Evolutionary conservation across 1,140 invertebrate species (phyloP).

Genomic region (Antheraea pernyi): DNA sequence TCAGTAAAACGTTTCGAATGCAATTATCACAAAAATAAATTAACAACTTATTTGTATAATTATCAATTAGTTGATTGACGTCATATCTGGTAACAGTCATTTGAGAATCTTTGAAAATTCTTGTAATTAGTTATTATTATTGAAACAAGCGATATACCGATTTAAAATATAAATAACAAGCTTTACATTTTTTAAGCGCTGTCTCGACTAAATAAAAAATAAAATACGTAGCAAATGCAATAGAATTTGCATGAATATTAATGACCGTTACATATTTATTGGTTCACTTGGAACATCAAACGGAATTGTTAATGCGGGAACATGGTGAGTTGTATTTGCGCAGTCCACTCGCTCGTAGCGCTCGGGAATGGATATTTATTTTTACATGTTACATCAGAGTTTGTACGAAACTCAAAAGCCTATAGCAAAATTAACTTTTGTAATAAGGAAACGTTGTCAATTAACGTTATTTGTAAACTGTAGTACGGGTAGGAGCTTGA

Average conservation of each 20-base stretch:
- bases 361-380: not conserved
- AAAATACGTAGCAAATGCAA: not conserved
- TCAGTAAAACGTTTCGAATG: no score
- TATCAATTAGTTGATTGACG: no score
- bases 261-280: slow-evolving; percentile 1
- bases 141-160: no score
- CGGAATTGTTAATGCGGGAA: not conserved
- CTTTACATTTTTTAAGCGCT: not conserved
- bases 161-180: not conserved
- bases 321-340: not conserved
- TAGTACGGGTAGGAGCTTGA: no score
- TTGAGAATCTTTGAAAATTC: no score
- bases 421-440: not conserved
- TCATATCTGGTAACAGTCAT: no score
- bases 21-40: no score
- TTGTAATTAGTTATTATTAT: no score
- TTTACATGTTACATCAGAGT: not conserved
- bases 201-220: not conserved
- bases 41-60: no score
- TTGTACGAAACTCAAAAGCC: not conserved
- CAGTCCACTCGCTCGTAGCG: not conserved
- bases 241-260: not conserved
- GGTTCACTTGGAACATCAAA: not conserved
- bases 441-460: no score
- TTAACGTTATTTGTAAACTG: no score